These are phyloP conservation scores for Drosophila yakuba DNA, from an alignment of 1,140 invertebrate genomes.

Conservation along the genomic window DNA sequence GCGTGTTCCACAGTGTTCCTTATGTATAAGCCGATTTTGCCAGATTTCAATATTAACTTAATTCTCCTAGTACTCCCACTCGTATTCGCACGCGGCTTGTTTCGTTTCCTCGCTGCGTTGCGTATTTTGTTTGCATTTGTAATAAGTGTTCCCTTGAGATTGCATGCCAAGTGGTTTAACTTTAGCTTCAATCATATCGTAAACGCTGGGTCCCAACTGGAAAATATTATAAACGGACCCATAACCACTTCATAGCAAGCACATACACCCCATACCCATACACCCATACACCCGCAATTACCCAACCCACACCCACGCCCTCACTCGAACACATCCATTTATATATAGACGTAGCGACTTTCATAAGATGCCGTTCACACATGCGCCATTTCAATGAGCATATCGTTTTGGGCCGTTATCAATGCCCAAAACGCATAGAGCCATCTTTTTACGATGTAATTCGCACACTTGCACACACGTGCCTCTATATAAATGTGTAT, in stretches of 20 bases:
- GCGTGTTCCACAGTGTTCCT: slow-evolving; percentile 46
- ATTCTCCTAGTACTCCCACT: slow-evolving; percentile 15
- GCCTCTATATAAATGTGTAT: slow-evolving; percentile 3
- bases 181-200: slow-evolving; percentile 41
- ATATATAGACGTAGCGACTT: slow-evolving; percentile 21
- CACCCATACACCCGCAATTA: slow-evolving; percentile 20
- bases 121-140: slow-evolving; percentile 45
- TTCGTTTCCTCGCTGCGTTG: slow-evolving; percentile 32
- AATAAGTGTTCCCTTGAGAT: slow-evolving; percentile 36
- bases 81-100: slow-evolving; percentile 18
- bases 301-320: slow-evolving; percentile 21
- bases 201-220: slow-evolving; percentile 43
- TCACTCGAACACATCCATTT: not conserved
- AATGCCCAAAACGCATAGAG: slow-evolving; percentile 74
- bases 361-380: slow-evolving; percentile 74
- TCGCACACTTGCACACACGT: slow-evolving; percentile 54
- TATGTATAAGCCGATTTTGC: slow-evolving; percentile 14
- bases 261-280: slow-evolving; percentile 1
- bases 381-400: slow-evolving; percentile 67
- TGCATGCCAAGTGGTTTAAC: slow-evolving; percentile 43
- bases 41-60: slow-evolving; percentile 4
- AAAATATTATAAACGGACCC: slow-evolving; percentile 64
- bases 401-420: slow-evolving; percentile 69
- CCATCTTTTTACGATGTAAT: slow-evolving; percentile 78
- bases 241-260: slow-evolving; percentile 71